A percentile compares a stretch with the other conserved stretches of the same genome.
These are phyloP conservation scores for Halictus rubicundus DNA, from an alignment of 1,140 invertebrate genomes.

Conservation along the genomic window DNA sequence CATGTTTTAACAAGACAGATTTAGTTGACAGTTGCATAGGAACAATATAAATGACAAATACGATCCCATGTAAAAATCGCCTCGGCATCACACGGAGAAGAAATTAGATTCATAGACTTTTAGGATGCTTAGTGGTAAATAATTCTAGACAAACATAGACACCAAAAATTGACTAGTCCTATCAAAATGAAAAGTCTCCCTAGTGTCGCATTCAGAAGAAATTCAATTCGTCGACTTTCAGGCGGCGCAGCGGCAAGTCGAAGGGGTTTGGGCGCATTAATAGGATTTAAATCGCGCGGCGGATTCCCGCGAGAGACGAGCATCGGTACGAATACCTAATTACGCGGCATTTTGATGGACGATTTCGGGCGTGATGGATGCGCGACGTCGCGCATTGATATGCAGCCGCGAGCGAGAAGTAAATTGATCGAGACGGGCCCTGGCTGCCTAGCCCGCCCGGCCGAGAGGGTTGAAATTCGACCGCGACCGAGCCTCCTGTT, in stretches of 20 bases:
- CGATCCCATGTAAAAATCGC: no score
- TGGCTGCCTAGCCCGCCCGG: background rate
- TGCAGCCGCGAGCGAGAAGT: slow-evolving; percentile 60
- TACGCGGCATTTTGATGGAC: slow-evolving; percentile 54
- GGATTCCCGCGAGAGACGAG: slow-evolving; percentile 38
- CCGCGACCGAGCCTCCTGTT: slow-evolving; percentile 52
- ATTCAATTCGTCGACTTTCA: no score
- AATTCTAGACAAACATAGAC: no score
- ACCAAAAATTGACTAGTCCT: no score
- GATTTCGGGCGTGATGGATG: slow-evolving; percentile 62
- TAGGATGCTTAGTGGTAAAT: no score
- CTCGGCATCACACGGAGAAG: no score
- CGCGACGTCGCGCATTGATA: slow-evolving; percentile 58
- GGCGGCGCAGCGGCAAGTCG: no score
- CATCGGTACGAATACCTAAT: slow-evolving; percentile 59
- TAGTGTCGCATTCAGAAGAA: no score
- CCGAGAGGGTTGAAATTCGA: slow-evolving; percentile 59
- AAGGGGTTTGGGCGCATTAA: slow-evolving; percentile 23
- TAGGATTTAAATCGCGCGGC: slow-evolving; percentile 44
- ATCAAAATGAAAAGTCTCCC: no score
- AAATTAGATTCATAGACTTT: no score
- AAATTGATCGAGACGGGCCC: slow-evolving; percentile 63
- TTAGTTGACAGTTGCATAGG: background rate
- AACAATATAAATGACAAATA: no score
- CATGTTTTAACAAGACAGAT: no score